phyloP scores from a whole-genome alignment of 2,113 vertebrate genomes.

The Melanerpes formicivorus region DNA sequence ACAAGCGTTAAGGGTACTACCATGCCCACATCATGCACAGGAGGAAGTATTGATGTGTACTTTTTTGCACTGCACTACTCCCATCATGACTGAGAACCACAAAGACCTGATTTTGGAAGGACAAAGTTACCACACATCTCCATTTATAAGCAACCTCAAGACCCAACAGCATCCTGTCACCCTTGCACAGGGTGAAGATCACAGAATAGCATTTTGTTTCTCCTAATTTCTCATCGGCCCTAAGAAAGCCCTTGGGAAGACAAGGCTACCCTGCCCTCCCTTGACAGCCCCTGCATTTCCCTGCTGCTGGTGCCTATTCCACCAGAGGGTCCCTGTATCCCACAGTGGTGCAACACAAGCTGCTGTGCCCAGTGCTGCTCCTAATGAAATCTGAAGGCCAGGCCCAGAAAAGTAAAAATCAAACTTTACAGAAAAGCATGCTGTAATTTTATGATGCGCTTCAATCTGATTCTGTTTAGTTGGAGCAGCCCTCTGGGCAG shows the following conservation, averaged over 20 bases:
- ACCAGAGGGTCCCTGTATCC: constrained; percentile 67
- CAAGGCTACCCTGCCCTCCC: background rate
- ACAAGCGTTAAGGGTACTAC: background rate
- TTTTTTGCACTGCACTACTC: background rate
- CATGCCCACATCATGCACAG: background rate
- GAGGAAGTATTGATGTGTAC: background rate
- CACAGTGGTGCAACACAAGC: background rate
- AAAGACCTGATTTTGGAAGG: background rate
- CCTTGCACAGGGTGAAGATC: background rate
- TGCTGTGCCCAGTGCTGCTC: constrained; percentile 28
- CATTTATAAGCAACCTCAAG: background rate
- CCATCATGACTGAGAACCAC: background rate
- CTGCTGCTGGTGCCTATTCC: constrained; percentile 3
- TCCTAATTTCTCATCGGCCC: background rate
- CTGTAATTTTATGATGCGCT: constrained; percentile 77
- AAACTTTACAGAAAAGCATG: constrained; percentile 72
- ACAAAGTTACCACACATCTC: background rate
- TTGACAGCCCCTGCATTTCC: background rate
- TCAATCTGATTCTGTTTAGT: constrained; percentile 74
- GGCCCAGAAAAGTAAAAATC: constrained; percentile 35
- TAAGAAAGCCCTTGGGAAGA: background rate
- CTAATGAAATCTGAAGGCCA: constrained; percentile 67
- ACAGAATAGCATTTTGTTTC: background rate
- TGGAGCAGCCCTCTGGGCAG: constrained; percentile 67
- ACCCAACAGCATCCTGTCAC: background rate